These are phyloP conservation scores for Girardia tigrina DNA, from an alignment of 2,888 invertebrate species.

Conservation along the genomic window DNA sequence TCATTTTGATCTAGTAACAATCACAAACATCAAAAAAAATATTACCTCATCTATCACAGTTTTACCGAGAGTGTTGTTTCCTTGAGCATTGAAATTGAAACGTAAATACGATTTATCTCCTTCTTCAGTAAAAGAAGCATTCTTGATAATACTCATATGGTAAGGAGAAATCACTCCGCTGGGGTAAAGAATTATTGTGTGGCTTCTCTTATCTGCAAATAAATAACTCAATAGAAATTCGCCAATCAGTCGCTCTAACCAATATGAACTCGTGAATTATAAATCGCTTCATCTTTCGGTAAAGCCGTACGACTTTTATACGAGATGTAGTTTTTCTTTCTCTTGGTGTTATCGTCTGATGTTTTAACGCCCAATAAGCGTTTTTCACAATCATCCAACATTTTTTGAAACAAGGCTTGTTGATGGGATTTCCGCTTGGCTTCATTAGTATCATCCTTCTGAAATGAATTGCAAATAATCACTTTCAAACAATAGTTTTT, in stretches of 20 bases:
- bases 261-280: constrained; percentile 80
- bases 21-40: background rate
- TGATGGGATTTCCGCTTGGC: constrained; percentile 93
- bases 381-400: constrained; percentile 82
- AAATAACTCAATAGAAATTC: constrained; percentile 32
- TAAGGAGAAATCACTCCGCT: constrained; percentile 90
- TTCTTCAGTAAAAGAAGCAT: constrained; percentile 92
- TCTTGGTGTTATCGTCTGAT: constrained; percentile 48
- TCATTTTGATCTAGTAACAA: too few relatives aligned
- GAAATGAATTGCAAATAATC: constrained; percentile 41
- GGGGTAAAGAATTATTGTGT: constrained; percentile 90
- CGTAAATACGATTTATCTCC: constrained; percentile 93
- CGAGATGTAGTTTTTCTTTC: constrained; percentile 76
- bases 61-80: constrained; percentile 1
- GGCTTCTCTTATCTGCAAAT: constrained; percentile 74
- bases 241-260: constrained; percentile 55
- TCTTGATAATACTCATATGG: constrained; percentile 95
- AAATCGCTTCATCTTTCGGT: constrained; percentile 81
- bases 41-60: constrained; percentile 1
- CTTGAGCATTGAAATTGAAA: constrained; percentile 64
- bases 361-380: constrained; percentile 67
- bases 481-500: constrained; percentile 48
- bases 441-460: constrained; percentile 81
- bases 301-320: constrained; percentile 80
- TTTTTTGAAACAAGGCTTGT: constrained; percentile 70